Percentiles rank a stretch among this genome's conserved stretches.
Conservation (phyloP, 1,140 invertebrate genomes). For the Choristoneura fumiferana region DNA sequence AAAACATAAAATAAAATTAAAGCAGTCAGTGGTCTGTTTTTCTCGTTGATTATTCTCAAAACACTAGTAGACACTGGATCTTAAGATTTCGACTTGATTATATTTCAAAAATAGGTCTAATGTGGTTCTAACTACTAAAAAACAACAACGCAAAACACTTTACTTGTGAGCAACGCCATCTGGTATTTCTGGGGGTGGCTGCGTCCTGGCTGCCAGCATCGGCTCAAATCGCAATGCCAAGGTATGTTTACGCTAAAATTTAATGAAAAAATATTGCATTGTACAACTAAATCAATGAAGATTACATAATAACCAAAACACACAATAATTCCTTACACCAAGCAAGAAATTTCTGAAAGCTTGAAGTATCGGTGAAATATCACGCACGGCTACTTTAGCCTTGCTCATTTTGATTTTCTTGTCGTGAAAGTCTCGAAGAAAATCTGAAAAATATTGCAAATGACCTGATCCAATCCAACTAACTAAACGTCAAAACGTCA, state of each 20-base stretch:
- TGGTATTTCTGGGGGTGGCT: slow-evolving; percentile 87
- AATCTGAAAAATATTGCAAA: background rate
- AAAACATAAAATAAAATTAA: too few relatives aligned
- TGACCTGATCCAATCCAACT: too few relatives aligned
- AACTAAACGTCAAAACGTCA: too few relatives aligned
- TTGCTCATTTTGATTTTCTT: slow-evolving; percentile 43
- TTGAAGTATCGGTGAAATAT: slow-evolving; percentile 81
- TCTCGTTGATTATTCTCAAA: too few relatives aligned
- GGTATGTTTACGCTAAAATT: slow-evolving; percentile 79
- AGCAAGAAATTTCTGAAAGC: slow-evolving; percentile 80
- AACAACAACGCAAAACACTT: slow-evolving; percentile 23
- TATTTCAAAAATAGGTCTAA: too few relatives aligned
- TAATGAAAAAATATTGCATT: slow-evolving; percentile 23
- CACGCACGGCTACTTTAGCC: slow-evolving; percentile 63
- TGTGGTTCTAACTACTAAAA: background rate
- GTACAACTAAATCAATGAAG: slow-evolving; percentile 24
- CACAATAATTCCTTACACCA: slow-evolving; percentile 72
- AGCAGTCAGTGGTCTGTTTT: too few relatives aligned
- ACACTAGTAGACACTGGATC: too few relatives aligned
- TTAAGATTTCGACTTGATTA: background rate
- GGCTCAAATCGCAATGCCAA: slow-evolving; percentile 83
- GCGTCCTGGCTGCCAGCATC: slow-evolving; percentile 82
- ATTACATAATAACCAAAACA: slow-evolving; percentile 57
- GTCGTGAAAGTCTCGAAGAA: slow-evolving; percentile 1
- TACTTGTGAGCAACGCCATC: slow-evolving; percentile 85